These are phyloP conservation scores for Pseudomyrmex concolor DNA, from an alignment of 1,140 invertebrate species.

Conservation along the genomic window DNA sequence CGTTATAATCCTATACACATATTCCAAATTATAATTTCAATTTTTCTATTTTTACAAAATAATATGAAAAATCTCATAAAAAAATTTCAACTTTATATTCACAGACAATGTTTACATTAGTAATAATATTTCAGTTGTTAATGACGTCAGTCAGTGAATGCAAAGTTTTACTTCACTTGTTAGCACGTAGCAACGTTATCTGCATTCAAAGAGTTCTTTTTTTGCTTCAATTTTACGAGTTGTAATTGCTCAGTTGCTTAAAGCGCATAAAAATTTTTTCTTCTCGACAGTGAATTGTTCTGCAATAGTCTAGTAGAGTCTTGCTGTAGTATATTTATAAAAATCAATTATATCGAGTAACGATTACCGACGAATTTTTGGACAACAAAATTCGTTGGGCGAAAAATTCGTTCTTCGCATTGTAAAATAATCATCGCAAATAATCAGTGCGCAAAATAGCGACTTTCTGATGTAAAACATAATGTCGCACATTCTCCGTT, in stretches of 20 bases:
- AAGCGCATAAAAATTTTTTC: background rate
- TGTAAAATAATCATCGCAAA: background rate
- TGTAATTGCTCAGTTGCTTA: background rate
- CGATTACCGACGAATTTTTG: background rate
- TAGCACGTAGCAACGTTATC: background rate
- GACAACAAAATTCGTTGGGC: background rate
- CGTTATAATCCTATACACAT: background rate
- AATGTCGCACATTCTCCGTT: background rate
- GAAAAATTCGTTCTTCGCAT: background rate
- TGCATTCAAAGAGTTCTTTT: background rate
- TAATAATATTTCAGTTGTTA: background rate
- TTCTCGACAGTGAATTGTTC: background rate
- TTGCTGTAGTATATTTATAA: background rate
- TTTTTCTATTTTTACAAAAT: slow-evolving; percentile 3
- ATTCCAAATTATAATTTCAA: slow-evolving; percentile 18
- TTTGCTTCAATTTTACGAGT: background rate
- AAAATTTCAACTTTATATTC: background rate
- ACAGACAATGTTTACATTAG: slow-evolving; percentile 1
- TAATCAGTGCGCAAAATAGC: background rate
- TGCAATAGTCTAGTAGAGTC: no score
- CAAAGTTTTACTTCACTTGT: background rate
- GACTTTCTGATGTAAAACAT: no score
- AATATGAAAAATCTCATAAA: background rate
- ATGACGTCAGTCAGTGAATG: background rate
- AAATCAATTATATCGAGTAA: background rate